Evolutionary conservation across 2,113 vertebrate genomes (phyloP), one percentile per base, ranked within the genome.

Genomic region (Polypterus senegalus): DNA sequence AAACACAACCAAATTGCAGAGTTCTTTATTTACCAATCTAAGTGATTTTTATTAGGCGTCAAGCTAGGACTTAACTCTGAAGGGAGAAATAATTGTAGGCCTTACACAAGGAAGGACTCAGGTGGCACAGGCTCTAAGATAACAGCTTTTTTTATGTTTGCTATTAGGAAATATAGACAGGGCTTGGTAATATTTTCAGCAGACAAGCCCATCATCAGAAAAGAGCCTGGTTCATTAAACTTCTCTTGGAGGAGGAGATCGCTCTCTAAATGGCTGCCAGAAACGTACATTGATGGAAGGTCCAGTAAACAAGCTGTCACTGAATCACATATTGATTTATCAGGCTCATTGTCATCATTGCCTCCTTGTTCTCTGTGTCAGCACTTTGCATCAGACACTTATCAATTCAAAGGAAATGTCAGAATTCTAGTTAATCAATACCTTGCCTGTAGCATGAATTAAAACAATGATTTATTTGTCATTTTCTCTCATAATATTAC

Each of bases 221-320:
- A 56, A n/a, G 61, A 55, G 47, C 48, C 53, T 6, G 45, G 10
- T 45, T 58, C 55, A 60, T 66, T 66, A 64, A 58, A 49, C 61
- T 58, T 61, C 57, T 56, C 57, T 7, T 48, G 53, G 9, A 56
- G 57, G 66, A 63, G 76, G 66, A 63, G 69, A 66, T 67, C 67
- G 73, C 64, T 74, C 27, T 57, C 51, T 77, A 79, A 71, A 65
- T 71, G 77, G 27, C 58, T 74, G 69, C 71, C 71, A 72, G 48
- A 60, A 65, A 46, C 71, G 47, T 63, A 11, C 2, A n/a, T 4
- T 49, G 65, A 69, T 66, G 58, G 54, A 80, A 78, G 62, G 55
- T 43, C 11, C 47, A 58, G 9, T 62, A 59, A 62, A 4, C 3
- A 61, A 48, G n/a, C 62, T 76, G 70, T 74, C 51, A 73, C 44